Base-by-base conservation (phyloP, 2,888 invertebrate species). In the Troilus luridus region DNA sequence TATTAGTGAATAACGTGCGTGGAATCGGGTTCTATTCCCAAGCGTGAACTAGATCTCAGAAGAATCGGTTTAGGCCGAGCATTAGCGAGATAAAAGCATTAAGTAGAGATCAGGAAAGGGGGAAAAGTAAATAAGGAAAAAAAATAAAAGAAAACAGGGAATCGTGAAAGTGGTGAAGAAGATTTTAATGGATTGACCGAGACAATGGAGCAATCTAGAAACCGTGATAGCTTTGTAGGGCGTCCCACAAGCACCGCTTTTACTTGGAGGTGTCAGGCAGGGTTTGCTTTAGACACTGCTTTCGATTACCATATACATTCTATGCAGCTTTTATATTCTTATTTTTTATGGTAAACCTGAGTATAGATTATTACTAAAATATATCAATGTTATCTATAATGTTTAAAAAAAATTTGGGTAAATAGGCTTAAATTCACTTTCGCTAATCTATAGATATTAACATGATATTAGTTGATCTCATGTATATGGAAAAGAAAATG, bases 131-230 rank as follows among this genome's bases (percentile, higher is more conserved):
- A 24, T 7, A 67, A 67, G 6, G 9, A 24, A 67, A 17, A 59
- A 19, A 77, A 77, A 41, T 11, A 41, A 77, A 77, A 77, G 27
- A 77, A 77, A 77, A 77, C 41, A 7, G 41, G 19, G 72, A 77
- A 77, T 77, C 72, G 72, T 77, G 72, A 77, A 77, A 77, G 72
- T 77, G 72, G 14, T 19, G 12, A 77, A 77, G 72, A 77, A 77
- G 72, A 17, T 41, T 7, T 41, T 77, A 77, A 77, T 77, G 72
- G 72, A 77, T 77, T 27, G 72, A 41, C 8, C 72, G 72, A 77
- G 72, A 77, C 72, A 77, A 77, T 77, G 72, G 72, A 77, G 41
- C 21, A 77, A 77, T 77, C 72, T 77, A 77, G 72, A 41, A 21
- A 77, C 72, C 27, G 72, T 77, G 72, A 77, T 77, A 41, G 72